A percentile compares a stretch with the other conserved stretches of the same genome.
Conservation (phyloP, 2,888 invertebrate species). For the Dynastes hyllus region DNA sequence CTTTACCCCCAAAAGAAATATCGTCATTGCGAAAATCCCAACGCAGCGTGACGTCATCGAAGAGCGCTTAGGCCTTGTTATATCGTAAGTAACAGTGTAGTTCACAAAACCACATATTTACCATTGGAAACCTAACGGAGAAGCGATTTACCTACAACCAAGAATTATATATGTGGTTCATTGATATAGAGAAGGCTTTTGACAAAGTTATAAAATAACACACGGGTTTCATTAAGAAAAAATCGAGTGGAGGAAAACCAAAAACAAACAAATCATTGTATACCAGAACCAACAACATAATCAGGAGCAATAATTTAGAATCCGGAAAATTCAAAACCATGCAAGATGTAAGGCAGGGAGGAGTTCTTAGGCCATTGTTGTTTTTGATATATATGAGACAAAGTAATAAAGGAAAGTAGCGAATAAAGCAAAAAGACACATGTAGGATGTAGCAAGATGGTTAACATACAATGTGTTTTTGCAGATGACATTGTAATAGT, state of each 20-base stretch:
- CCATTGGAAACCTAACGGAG: neutral
- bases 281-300: too few species aligned
- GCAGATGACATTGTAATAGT: too few species aligned
- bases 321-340: neutral
- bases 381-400: neutral
- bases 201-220: neutral
- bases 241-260: neutral
- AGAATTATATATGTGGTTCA: too few species aligned
- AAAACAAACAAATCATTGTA: too few species aligned
- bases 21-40: too few species aligned
- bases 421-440: neutral
- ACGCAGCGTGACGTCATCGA: too few species aligned
- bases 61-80: too few species aligned
- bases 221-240: neutral
- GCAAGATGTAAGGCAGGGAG: neutral
- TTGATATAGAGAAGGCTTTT: neutral
- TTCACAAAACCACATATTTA: slow-evolving; percentile 11
- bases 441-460: too few species aligned
- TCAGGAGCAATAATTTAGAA: neutral
- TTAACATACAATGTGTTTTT: too few species aligned
- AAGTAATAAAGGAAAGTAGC: neutral
- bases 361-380: neutral
- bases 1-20: too few species aligned
- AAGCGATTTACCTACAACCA: neutral
- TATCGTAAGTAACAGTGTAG: neutral